phyloP scores from a whole-genome alignment of 1,140 invertebrate genomes.

The Bombus fervidus region DNA sequence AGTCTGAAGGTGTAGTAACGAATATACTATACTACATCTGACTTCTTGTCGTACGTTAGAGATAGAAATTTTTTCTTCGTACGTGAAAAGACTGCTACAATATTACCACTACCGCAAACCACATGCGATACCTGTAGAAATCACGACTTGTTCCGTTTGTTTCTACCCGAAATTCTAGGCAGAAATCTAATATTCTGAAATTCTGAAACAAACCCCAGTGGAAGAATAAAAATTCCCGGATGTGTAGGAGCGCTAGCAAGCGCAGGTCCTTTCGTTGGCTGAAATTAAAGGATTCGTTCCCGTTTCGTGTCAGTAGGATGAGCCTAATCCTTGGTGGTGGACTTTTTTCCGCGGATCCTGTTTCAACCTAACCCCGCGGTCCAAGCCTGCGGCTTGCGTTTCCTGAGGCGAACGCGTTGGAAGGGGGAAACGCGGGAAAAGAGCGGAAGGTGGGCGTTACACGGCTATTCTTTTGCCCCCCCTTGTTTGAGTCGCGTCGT shows the following conservation, averaged over 20 bases:
- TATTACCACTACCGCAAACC: neutral
- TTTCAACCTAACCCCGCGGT: no score
- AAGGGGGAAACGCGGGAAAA: neutral
- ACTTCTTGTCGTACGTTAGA: no score
- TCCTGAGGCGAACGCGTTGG: neutral
- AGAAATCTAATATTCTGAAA: neutral
- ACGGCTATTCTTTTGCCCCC: neutral
- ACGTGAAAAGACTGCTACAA: neutral
- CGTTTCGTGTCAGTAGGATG: neutral
- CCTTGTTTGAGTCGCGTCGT: neutral
- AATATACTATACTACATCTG: neutral
- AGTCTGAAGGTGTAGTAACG: neutral
- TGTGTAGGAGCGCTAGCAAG: no score
- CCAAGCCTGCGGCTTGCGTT: neutral
- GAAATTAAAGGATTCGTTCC: neutral
- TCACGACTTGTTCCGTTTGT: neutral
- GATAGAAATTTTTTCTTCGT: neutral
- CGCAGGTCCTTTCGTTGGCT: no score
- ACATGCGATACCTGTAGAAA: neutral
- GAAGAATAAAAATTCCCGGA: no score
- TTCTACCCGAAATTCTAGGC: neutral
- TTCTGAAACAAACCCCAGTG: neutral
- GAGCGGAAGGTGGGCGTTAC: neutral
- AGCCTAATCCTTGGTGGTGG: neutral
- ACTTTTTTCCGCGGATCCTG: neutral